Conservation (phyloP, 2,113 vertebrate genomes). For the Aspidoscelis tigris region DNA sequence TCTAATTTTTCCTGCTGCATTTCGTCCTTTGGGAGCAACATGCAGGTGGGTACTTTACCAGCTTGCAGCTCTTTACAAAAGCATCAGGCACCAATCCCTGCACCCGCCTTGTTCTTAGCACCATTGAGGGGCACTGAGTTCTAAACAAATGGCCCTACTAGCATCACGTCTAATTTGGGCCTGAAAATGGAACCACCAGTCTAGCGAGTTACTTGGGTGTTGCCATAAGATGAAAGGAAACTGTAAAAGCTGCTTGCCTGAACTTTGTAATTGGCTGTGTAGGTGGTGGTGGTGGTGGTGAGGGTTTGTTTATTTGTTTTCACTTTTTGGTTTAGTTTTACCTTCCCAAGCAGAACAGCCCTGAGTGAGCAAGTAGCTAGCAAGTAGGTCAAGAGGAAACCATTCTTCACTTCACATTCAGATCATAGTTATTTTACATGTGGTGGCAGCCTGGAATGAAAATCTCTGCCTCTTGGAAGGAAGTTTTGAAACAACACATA, state of each 20-base stretch:
- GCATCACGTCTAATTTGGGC: background rate
- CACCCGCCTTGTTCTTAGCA: background rate
- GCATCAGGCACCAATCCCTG: no score
- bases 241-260: slow-evolving; percentile 56
- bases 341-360: slow-evolving; percentile 63
- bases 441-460: slow-evolving; percentile 22
- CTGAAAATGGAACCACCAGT: slow-evolving; percentile 58
- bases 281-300: slow-evolving; percentile 55
- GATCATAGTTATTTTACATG: slow-evolving; percentile 71
- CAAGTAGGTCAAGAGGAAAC: slow-evolving; percentile 73
- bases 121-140: background rate
- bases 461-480: slow-evolving; percentile 42
- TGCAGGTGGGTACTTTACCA: no score
- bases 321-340: slow-evolving; percentile 21
- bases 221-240: slow-evolving; percentile 60
- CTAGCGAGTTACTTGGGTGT: slow-evolving; percentile 66
- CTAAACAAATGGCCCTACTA: background rate
- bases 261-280: slow-evolving; percentile 57
- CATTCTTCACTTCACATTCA: slow-evolving; percentile 62
- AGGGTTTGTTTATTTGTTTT: background rate
- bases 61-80: no score
- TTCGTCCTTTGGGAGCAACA: no score
- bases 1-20: no score
- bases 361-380: slow-evolving; percentile 52
- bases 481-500: background rate